Evolutionary conservation across 92 coral and sea anemone genomes (phyloP).

Genomic region (Muricea muricata): DNA sequence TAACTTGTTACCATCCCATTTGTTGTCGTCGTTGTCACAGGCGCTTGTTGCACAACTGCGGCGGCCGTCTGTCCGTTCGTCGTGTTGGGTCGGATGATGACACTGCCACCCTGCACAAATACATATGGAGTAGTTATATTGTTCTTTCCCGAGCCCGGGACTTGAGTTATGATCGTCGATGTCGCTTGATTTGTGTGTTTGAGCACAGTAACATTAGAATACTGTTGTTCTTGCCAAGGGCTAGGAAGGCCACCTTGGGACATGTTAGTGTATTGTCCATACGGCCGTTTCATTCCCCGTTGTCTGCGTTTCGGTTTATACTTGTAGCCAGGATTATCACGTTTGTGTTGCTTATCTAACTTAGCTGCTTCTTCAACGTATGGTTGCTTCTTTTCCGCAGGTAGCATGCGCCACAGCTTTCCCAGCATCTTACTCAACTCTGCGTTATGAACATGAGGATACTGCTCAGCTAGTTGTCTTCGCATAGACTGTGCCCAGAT

Average conservation of each 20-base stretch:
- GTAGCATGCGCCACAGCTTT: conserved; percentile 96
- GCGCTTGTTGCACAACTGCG: neutral
- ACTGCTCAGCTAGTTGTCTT: conserved; percentile 95
- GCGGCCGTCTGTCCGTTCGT: conserved; percentile 1
- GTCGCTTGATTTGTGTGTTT: conserved; percentile 39
- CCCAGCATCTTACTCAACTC: conserved; percentile 99
- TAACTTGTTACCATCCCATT: neutral
- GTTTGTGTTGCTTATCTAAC: conserved; percentile 96
- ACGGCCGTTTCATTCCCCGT: conserved; percentile 90
- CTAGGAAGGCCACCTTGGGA: conserved; percentile 33
- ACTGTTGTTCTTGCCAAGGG: conserved; percentile 46
- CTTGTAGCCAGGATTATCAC: conserved; percentile 96
- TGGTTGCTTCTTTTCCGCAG: conserved; percentile 97
- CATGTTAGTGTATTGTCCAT: conserved; percentile 70
- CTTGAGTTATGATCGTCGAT: conserved; percentile 38
- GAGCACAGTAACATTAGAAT: conserved; percentile 35
- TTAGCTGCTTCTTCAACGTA: conserved; percentile 99
- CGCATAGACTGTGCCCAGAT: conserved; percentile 99
- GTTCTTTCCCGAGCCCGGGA: conserved; percentile 38
- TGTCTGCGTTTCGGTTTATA: conserved; percentile 95
- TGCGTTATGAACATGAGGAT: conserved; percentile 99
- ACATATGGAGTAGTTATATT: conserved; percentile 29
- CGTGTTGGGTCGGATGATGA: conserved; percentile 31
- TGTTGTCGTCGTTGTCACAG: neutral
- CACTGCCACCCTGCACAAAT: conserved; percentile 45